Base-by-base conservation (phyloP, 2,113 vertebrate genomes). In the Mugil cephalus region DNA sequence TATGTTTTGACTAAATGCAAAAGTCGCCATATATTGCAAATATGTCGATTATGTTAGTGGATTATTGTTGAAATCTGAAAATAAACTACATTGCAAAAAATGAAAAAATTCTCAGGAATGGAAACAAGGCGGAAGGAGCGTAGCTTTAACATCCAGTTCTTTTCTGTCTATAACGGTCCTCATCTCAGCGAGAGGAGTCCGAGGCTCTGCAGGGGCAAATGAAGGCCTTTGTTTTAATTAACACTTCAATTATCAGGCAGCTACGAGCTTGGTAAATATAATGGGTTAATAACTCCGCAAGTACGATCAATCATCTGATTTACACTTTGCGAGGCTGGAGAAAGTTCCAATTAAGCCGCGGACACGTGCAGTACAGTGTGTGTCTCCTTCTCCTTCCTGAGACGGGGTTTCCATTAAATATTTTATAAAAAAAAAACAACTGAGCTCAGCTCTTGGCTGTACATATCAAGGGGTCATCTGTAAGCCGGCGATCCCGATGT, bases 221-320 rank as follows among this genome's bases (percentile, higher is more conserved):
- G 10, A 68, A 69, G 38, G 61, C 60, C 64, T 80, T 79, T 82
- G 76, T 79, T 85, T 88, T 79, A 85, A 84, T 88, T 79, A 87
- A 75, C 74, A 63, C 68, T 81, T 69, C 42, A 89, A 72, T 88
- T 85, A 83, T 70, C 64, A 75, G 35, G 50, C 40, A 42, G 75
- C 43, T 86, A 84, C 83, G 80, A 43, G 56, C 50, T 78, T 77
- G 40, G 69, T 87, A 72, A 79, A 80, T 78, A 67, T 75, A 88
- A 87, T 68, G 64, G 72, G 61, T 80, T 83, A 79, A 86, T 77
- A 86, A 79, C 61, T 53, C 59, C 14, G 47, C 24, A 54, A 48
- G 69, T 36, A 50, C 64, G 73, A 88, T 88, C 65, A 86, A 84
- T 86, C 82, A 84, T 86, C 74, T 80, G 80, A 86, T 81, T 85